Evolutionary conservation across 2,888 invertebrate genomes (phyloP), one percentile per base, ranked within the genome.

Genomic region (Orgyia antiqua): DNA sequence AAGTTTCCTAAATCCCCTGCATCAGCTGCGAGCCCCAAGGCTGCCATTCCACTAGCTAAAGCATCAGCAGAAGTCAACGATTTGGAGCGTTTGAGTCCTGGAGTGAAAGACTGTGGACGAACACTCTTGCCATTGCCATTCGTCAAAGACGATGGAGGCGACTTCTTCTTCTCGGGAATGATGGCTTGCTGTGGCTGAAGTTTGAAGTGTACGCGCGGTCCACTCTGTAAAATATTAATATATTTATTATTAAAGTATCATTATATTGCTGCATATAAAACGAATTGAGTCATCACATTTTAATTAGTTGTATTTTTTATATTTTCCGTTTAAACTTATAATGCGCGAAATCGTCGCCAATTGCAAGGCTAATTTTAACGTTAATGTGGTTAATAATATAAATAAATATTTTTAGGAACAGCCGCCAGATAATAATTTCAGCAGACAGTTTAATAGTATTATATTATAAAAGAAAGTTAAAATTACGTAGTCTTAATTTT

Each of bases 41-140:
- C 88, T 17, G 91, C 91, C 71, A 90, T 89, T 10, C 91, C 90
- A 25, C 91, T 88, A 27, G 90, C 90, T 42, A 90, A 74, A 7
- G 92, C 90, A 60, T 94, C 94, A 0, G 93, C 91, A 0, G 94
- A 91, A 6, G 93, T 93, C 51, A 95, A 73, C 34, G 94, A 94
- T 73, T 94, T 95, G 38, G 94, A 94, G 27, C 95, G 88, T 76
- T 95, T 94, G 39, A 94, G 69, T n/a, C 88, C 77, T 7, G 84
- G 71, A 26, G 80, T 61, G 58, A 78, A 79, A 12, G 73, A 67
- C 57, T 77, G 82, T 15, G 83, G 79, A 20, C 83, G 73, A 37
- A 80, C 59, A 49, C 73, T 78, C 62, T 77, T 79, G 41, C 82
- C 79, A 33, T 77, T 82, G 27, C 84, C 84, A 37, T 86, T 86